Base-by-base conservation (phyloP, 2,113 vertebrate genomes). In the Apeltes quadracus region DNA sequence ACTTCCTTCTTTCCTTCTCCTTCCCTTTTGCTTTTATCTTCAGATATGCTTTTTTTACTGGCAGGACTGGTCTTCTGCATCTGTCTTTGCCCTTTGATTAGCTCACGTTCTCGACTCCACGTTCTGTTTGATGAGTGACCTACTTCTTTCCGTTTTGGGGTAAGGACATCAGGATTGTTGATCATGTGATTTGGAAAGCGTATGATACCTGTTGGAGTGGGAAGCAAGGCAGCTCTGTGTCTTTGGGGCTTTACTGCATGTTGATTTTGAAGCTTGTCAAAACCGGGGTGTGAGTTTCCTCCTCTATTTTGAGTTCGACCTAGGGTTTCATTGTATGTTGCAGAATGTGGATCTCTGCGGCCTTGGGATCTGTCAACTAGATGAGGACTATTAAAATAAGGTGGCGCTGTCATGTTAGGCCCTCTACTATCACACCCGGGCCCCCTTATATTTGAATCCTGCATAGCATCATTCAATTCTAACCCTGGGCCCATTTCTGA, bases 141-240 rank as follows among this genome's bases (percentile, higher is more conserved):
- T 13, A 18, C 66, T 62, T 76, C 54, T 61, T 72, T 64, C 50
- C 59, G 56, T 73, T 87, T 82, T 7, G 20, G 67, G 53, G 32
- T 92, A 85, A 59, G 93, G 0, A 86, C 43, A 53, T 94, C 92
- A 1, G 90, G 76, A 71, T 91, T 94, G 20, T 90, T 93, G 4
- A 89, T 90, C 1, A 89, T 69, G 2, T 80, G 69, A 72, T 87
- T 86, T 2, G 80, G 76, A 7, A 73, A 70, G 7, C 54, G 80
- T 29, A 90, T 80, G 18, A 93, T 91, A 77, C 94, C 93, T 11
- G 92, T 88, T 1, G 95, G 94, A 81, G 95, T 95, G 34, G 96
- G 97, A 62, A 98, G 94, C 73, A 97, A 93, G 15, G 95, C 95
- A 76, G 93, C 87, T 46, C 95, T 95, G 29, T 68, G 84, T 59